Base-by-base conservation (phyloP, 2,888 invertebrate genomes). In the Drosophila mayaguana region DNA sequence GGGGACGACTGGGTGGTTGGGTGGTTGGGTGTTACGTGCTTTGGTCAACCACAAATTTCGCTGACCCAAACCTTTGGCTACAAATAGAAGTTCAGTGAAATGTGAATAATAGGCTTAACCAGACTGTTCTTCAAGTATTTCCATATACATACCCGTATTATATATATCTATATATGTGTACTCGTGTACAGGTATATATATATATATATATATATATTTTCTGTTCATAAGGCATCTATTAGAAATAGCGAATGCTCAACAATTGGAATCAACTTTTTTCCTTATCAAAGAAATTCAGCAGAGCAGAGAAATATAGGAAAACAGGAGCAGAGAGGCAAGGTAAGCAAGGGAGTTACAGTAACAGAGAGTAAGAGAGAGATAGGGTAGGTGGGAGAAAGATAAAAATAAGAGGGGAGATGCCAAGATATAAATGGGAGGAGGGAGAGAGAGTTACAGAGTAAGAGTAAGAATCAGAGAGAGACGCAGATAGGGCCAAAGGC, bases 1-100 rank as follows among this genome's bases (percentile, higher is more conserved):
- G 81, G 66, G 65, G 45, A 3, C 28, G 40, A 34, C 7, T 28
- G 40, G 25, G 38, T 18, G 45, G 18, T 43, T n/a, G 28, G 32
- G 50, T 50, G 50, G 45, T 22, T 12, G 11, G n/a, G 18, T 5
- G 40, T 5, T 43, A 61, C 53, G 32, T 50, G 50, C 57, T 45
- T 12, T 18, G 18, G 54, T 53, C 64, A 71, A 67, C 71, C 53
- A 63, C 65, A 75, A 70, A 34, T 45, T 63, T 53, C 14, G 32
- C 50, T 50, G 32, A 50, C 50, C 20, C 50, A 50, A 50, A 50
- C 50, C 50, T 34, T 50, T 32, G 34, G 34, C 32, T 20, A 34
- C 3, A 50, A 34, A 38, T 22, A 16, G 48, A 42, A 34, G 28
- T 5, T 48, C 40, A 63, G 40, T 14, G 14, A 40, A 63, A 40